These are phyloP conservation scores for Boleophthalmus pectinirostris DNA, from an alignment of 2,113 vertebrate species.

Conservation along the genomic window DNA sequence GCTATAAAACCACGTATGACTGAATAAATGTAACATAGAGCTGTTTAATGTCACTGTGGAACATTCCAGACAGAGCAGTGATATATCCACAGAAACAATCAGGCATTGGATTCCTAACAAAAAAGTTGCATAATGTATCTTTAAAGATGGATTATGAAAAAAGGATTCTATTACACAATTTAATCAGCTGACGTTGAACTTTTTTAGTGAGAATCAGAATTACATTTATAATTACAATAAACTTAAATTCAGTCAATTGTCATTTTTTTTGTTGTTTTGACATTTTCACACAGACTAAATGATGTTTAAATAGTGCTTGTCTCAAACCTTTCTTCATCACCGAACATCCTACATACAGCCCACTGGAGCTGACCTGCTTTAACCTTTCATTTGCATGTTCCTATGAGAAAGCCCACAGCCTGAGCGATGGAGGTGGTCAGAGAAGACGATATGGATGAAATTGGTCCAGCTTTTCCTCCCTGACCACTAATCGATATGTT, in stretches of 20 bases:
- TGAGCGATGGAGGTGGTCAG: constrained; percentile 24
- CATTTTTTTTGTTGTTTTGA: not conserved
- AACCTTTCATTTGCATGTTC: constrained; percentile 12
- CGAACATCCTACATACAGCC: not conserved
- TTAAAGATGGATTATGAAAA: no score
- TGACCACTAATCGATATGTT: constrained; percentile 59
- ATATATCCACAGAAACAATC: no score
- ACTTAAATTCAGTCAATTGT: not conserved
- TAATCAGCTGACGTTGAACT: not conserved
- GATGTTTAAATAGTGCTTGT: constrained; percentile 1
- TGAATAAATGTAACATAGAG: no score
- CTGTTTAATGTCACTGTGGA: no score
- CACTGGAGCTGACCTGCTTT: not conserved
- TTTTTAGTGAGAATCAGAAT: not conserved
- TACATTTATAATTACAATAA: no score
- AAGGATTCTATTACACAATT: not conserved
- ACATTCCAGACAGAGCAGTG: no score
- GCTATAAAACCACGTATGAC: no score
- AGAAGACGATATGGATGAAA: constrained; percentile 10
- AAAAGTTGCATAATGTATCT: no score
- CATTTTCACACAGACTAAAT: not conserved
- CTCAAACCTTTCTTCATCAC: not conserved
- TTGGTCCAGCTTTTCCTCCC: not conserved
- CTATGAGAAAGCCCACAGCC: constrained; percentile 43
- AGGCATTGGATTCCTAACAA: no score